Base-by-base conservation (phyloP, 2,797 vertebrate genomes). In the Channallabes apus region DNA sequence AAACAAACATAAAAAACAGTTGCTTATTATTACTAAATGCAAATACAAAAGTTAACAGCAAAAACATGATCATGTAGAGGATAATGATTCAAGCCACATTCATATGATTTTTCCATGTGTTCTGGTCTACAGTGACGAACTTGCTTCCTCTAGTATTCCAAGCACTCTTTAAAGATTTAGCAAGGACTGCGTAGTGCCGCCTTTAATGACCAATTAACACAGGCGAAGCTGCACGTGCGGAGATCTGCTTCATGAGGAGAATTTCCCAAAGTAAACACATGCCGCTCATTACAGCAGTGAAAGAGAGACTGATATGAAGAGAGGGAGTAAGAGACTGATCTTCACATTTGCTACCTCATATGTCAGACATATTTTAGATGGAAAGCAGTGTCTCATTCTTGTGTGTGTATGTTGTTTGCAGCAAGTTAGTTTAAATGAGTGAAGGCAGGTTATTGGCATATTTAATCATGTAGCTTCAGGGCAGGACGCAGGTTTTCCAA, bases 131-230 rank as follows among this genome's bases (percentile, higher is more conserved):
- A 89, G 91, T 90, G 93, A 93, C 92, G 93, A 94, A 93, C 91
- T 88, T 91, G 89, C 90, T 41, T 82, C 59, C 61, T 85, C 94
- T 94, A 93, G 94, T 94, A 94, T 94, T 95, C 94, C 93, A 94
- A 93, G 92, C 92, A 91, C 93, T 95, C 93, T 94, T 96, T 94
- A 95, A 96, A 95, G 94, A 95, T 95, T 95, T 94, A 96, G 93
- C 85, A 90, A 93, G 92, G 93, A 94, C 93, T 91, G 91, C 92
- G 92, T 93, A 94, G 93, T 91, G 91, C 92, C 92, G 93, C 92
- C 94, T 95, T 95, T 96, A 96, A 96, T 95, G 95, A 95, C 94
- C 95, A 95, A 95, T 96, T 96, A 95, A 94, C 93, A 93, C 91
- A 92, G 93, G 91, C 91, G 91, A 93, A 92, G 93, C 92, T 93